Evolutionary conservation across 1,140 invertebrate genomes (phyloP).

Genomic region (Lamellibrachia luymesi): DNA sequence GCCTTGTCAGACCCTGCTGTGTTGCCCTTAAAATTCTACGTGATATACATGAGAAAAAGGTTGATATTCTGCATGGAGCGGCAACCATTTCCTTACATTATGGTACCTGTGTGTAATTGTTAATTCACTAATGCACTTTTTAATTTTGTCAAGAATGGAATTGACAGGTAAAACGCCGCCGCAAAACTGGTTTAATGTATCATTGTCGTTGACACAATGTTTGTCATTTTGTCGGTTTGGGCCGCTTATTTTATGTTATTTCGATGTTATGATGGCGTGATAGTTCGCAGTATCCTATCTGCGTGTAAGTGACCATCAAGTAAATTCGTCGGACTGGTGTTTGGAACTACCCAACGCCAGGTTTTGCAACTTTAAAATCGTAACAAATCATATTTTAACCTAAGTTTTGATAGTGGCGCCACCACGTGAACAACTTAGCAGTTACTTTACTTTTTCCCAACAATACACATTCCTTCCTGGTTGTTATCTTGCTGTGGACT

Average conservation of each 20-base stretch:
- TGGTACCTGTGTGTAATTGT: background rate
- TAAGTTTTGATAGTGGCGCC: background rate
- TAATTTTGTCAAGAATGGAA: background rate
- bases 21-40: background rate
- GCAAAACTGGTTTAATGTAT: background rate
- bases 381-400: background rate
- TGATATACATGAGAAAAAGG: background rate
- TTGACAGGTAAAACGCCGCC: background rate
- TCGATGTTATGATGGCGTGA: background rate
- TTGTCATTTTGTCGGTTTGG: background rate
- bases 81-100: background rate
- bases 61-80: background rate
- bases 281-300: background rate
- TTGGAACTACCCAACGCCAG: background rate
- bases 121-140: background rate
- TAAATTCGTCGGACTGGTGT: background rate
- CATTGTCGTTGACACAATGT: background rate
- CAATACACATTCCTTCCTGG: background rate
- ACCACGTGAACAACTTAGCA: background rate
- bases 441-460: background rate
- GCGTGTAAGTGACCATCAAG: background rate
- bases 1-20: background rate
- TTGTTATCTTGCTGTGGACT: background rate
- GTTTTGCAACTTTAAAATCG: background rate
- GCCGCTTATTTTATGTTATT: background rate